phyloP scores from a whole-genome alignment of 2,797 vertebrate species.

The Menidia menidia region DNA sequence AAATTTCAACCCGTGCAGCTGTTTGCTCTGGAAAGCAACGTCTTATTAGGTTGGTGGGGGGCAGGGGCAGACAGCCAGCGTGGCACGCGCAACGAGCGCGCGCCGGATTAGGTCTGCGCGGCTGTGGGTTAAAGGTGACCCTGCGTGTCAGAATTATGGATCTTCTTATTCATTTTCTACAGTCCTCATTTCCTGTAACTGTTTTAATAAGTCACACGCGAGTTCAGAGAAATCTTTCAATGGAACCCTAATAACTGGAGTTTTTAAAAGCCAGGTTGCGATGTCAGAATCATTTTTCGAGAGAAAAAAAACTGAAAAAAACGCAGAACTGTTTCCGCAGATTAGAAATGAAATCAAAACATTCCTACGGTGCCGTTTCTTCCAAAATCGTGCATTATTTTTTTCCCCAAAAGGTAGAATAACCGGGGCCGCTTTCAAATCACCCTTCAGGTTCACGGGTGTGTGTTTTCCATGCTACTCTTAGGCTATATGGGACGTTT shows the following conservation, averaged over 20 bases:
- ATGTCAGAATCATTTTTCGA: background rate
- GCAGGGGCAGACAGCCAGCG: constrained; percentile 51
- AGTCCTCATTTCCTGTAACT: background rate
- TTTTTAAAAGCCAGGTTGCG: background rate
- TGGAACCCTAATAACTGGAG: background rate
- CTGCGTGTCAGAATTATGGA: constrained; percentile 3
- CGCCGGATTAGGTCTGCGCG: constrained; percentile 51
- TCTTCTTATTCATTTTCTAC: background rate
- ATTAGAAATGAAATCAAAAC: background rate
- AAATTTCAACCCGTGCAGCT: constrained; percentile 97
- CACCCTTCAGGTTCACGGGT: constrained; percentile 88
- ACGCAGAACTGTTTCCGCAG: background rate
- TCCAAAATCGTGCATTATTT: constrained; percentile 22
- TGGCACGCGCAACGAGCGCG: constrained; percentile 51
- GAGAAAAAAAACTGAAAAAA: background rate
- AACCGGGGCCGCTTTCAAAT: constrained; percentile 81
- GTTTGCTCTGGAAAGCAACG: constrained; percentile 96
- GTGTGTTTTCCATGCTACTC: constrained; percentile 87
- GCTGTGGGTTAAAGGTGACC: constrained; percentile 53
- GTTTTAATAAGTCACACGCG: background rate
- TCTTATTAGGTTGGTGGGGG: constrained; percentile 86
- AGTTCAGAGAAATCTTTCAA: background rate
- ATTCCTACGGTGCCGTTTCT: constrained; percentile 4
- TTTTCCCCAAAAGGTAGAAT: constrained; percentile 32
- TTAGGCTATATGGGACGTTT: constrained; percentile 83